Evolutionary conservation across 53 echinoderm and acorn worm genomes (phyloP), one percentile per base, ranked within the genome.

Genomic region (Antedon mediterranea): DNA sequence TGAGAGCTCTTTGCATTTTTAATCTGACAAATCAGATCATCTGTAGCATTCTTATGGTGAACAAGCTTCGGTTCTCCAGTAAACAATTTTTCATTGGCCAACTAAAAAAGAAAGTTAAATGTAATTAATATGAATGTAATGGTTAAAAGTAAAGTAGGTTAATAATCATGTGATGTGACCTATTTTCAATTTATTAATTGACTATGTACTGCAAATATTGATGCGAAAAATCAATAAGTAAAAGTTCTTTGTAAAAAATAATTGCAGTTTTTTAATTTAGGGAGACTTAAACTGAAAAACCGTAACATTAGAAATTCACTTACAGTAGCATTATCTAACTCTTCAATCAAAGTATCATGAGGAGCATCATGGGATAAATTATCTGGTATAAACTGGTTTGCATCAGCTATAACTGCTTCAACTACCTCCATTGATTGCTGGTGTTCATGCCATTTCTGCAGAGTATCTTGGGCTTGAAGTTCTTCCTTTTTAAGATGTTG

Each of bases 401-500:
- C 85, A 71, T 78, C 76, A 30, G 76, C 34, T 20, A 94, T 34
- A 41, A 80, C 79, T 75, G 89, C 89, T 13, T 75, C 71, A 72
- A 85, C 87, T 72, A 87, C 85, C 32, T 81, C 79, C 71, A 87
- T 44, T 30, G 82, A 74, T 33, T 89, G 87, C 6, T 85, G 83
- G 79, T 89, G 91, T 73, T 84, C 81, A 75, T 75, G 78, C 94
- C 94, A 94, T 71, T 72, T 74, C 29, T 78, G 57, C 31, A 85
- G 42, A 18, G 34, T 74, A 3, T 81, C 81, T 30, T 74, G 71
- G 8, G 18, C 20, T 28, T 71, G 71, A 28, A 31, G 71, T 71
- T 32, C 29, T 71, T 79, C 79, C 8, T 23, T 57, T 26, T 57
- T 57, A 57, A 57, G 57, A 57, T 57, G 57, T 26, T 57, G 57